A percentile compares a stretch with the other conserved stretches of the same genome.
phyloP scores from a whole-genome alignment of 2,797 vertebrate genomes.

The Meda fulgida region DNA sequence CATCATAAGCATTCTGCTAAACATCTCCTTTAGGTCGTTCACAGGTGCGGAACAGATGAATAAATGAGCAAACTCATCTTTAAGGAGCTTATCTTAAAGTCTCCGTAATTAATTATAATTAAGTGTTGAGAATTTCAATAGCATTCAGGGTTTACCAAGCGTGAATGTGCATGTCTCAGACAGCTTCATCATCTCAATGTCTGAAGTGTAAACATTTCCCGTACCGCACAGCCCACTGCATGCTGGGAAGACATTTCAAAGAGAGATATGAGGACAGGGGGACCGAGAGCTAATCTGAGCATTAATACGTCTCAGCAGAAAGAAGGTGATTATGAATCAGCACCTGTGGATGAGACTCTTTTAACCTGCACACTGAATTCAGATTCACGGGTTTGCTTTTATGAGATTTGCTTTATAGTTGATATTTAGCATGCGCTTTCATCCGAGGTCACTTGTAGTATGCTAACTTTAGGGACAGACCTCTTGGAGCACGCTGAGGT shows the following conservation, averaged over 20 bases:
- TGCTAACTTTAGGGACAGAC: background rate
- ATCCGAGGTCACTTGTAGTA: background rate
- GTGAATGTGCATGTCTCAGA: background rate
- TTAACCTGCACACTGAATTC: background rate
- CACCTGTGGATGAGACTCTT: background rate
- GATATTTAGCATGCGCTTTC: background rate
- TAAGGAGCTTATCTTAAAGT: background rate
- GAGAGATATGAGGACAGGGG: background rate
- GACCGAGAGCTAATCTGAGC: background rate
- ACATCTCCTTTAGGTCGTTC: background rate
- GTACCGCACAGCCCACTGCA: background rate
- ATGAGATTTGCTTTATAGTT: constrained; percentile 1
- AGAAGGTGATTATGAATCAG: constrained; percentile 2
- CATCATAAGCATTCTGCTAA: background rate
- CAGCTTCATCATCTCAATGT: constrained; percentile 13
- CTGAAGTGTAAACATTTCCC: constrained; percentile 8
- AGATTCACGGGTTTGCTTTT: background rate
- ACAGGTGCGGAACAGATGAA: background rate
- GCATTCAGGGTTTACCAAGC: background rate
- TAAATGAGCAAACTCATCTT: background rate
- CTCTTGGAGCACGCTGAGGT: background rate
- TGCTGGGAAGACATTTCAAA: constrained; percentile 16
- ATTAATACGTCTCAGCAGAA: constrained; percentile 3
- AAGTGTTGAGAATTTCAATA: constrained; percentile 11
- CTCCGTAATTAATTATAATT: background rate